Conservation (phyloP, 2,888 invertebrate species). For the Mythimna loreyi region DNA sequence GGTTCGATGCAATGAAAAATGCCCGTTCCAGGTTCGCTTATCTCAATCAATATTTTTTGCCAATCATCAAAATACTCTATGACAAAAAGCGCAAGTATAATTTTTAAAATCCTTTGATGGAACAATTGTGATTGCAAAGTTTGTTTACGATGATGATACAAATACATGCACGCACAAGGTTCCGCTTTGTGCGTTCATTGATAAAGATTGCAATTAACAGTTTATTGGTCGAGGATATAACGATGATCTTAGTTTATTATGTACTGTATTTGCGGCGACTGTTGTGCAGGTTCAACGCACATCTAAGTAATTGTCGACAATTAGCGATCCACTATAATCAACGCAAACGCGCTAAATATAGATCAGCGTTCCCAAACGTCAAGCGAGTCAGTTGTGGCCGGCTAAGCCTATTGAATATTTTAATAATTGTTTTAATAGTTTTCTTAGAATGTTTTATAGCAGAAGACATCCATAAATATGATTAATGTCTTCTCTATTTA, state of each 20-base stretch:
- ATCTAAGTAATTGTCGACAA: slow-evolving; percentile 88
- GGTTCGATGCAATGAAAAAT: slow-evolving; percentile 88
- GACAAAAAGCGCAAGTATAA: background rate
- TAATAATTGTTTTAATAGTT: slow-evolving; percentile 17
- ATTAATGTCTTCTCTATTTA: background rate
- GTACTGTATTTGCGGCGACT: slow-evolving; percentile 77
- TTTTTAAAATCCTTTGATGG: background rate
- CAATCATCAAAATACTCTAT: background rate
- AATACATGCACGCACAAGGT: slow-evolving; percentile 31
- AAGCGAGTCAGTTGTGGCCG: slow-evolving; percentile 40
- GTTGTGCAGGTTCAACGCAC: slow-evolving; percentile 86
- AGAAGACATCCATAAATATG: background rate
- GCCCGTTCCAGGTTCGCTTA: slow-evolving; percentile 87
- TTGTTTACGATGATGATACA: slow-evolving; percentile 41
- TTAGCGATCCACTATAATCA: slow-evolving; percentile 84
- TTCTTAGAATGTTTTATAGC: background rate
- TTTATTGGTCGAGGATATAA: slow-evolving; percentile 68
- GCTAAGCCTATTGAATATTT: slow-evolving; percentile 39
- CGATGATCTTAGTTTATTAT: slow-evolving; percentile 65
- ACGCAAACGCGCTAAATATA: slow-evolving; percentile 87
- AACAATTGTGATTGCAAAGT: slow-evolving; percentile 16
- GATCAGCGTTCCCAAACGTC: slow-evolving; percentile 69
- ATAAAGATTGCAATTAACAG: slow-evolving; percentile 71
- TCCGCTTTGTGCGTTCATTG: slow-evolving; percentile 65
- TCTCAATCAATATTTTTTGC: slow-evolving; percentile 39